Evolutionary conservation across 2,888 invertebrate species (phyloP), one percentile per base, ranked within the genome.

Genomic region (Caenorhabditis sp.): DNA sequence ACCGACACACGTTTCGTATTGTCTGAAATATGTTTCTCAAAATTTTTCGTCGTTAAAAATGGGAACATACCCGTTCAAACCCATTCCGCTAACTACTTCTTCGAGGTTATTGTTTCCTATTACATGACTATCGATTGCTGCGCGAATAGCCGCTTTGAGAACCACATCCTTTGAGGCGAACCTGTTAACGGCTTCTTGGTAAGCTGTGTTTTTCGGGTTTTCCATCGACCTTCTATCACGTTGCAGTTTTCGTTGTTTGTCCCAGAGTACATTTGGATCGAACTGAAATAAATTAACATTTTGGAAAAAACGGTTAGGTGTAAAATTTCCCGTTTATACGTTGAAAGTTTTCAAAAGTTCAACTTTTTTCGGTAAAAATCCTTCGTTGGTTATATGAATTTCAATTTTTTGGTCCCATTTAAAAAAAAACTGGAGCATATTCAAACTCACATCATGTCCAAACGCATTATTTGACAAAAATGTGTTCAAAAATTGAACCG

Each of bases 391-490:
- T n/a, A n/a, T n/a, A n/a, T n/a, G n/a, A n/a, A n/a, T n/a, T n/a
- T 62, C n/a, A 62, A 23, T n/a, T 20, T 23, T 12, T 17, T 38
- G 21, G 7, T 56, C n/a, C 54, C 3, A 23, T 49, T 12, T 36
- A 17, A 59, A 50, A 26, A 31, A 31, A n/a, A 53, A 58, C 57
- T 25, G 5, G 49, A 52, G 4, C 1, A 52, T 5, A 25, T 36
- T 25, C 36, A 10, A 43, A 20, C n/a, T 57, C 53, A 83, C 84
- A 66, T 84, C 81, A 27, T 81, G 81, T 31, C 83, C 82, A 54
- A 73, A 96, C 4, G 94, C 93, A 90, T 97, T 96, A 78, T 92
- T 91, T 88, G 93, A 92, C 52, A 97, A 89, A 88, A 95, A 92
- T 12, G 36, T 26, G 75, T 92, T 92, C 4, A 94, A 88, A 43